Evolutionary conservation across 2,113 vertebrate genomes (phyloP), one percentile per base, ranked within the genome.

Genomic region (Zosterops japonicus): DNA sequence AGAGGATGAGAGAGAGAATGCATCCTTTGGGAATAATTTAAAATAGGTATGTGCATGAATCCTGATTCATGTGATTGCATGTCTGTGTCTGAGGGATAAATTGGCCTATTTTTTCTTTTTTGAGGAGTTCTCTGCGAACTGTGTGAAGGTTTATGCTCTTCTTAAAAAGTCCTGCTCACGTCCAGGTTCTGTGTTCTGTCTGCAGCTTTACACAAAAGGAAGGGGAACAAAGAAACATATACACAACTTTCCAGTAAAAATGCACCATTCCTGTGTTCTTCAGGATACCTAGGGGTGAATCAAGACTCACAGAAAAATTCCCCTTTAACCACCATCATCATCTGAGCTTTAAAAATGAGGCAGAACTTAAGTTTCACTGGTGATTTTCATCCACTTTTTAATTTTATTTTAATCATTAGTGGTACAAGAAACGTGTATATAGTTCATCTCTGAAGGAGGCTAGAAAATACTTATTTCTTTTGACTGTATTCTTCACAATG

Each of bases 31-130:
- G 72, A 87, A 53, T 78, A 71, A 84, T 89, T 67, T 81, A 89
- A 94, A 92, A 56, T 92, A 64, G n/a, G 46, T 91, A 89, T 68
- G 65, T 87, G 41, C 31, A 33, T 39, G 33, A 95, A 53, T 87
- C 50, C 59, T 80, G 28, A 31, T 93, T 49, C 29, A 8, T 56
- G 33, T 68, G 70, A 35, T 47, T 93, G n/a, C 0, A 0, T 82
- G 31, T 24, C 23, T 90, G 19, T 83, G 49, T 84, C 25, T 68
- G 44, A 77, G 28, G 55, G 27, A 81, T 11, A 72, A 89, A 70
- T 14, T 47, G 14, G 14, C 14, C 17, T 59, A 46, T 75, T 82
- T 82, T 74, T 59, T 36, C 0, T 19, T 55, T 50, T 41, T 24
- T 24, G 22, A 71, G 55, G 8, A 3, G 18, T 65, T 64, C 13